Base-by-base conservation (phyloP, 1,140 invertebrate genomes). In the Andricus grossulariae region DNA sequence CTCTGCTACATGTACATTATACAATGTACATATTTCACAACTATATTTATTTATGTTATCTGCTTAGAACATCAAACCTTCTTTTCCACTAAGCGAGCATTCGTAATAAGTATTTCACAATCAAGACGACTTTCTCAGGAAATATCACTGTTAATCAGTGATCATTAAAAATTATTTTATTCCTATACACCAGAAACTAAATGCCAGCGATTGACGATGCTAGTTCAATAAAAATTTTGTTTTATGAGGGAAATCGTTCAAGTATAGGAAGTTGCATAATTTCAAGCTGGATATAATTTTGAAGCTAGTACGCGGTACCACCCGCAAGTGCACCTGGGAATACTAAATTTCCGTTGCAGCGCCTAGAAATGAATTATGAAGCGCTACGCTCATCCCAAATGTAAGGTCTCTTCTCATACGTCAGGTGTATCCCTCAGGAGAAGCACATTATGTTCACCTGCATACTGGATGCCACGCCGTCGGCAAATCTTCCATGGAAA, bases 311-410 rank as follows among this genome's bases (percentile, higher is more conserved):
- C 81, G 82, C 72, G 72, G 77, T 81, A 79, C 54, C 78, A 75
- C 75, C 73, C 78, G 66, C 75, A 82, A 85, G 78, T 77, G 75
- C 82, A 78, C 83, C 75, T 72, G 82, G 84, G 81, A 86, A 88
- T 86, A 87, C 84, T 87, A 87, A 88, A 89, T 89, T 88, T 86
- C 82, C 77, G 77, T 82, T 88, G 88, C 88, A 89, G 88, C 25
- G 25, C 25, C 25, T 87, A 88, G 84, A 83, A 89, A 87, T 88
- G 88, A 89, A 83, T 89, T 88, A 89, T 86, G 84, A 82, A 82
- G 78, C 84, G 73, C 76, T 70, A 80, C 80, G 83, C 74, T 87
- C 81, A 86, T 85, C 83, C 82, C 75, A 79, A 76, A 66, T 66
- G 57, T 74, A 70, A 13, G 54, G 57, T 80, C 74, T 83, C 71